These are phyloP conservation scores for Luperina testacea DNA, from an alignment of 2,888 invertebrate species.

Conservation along the genomic window DNA sequence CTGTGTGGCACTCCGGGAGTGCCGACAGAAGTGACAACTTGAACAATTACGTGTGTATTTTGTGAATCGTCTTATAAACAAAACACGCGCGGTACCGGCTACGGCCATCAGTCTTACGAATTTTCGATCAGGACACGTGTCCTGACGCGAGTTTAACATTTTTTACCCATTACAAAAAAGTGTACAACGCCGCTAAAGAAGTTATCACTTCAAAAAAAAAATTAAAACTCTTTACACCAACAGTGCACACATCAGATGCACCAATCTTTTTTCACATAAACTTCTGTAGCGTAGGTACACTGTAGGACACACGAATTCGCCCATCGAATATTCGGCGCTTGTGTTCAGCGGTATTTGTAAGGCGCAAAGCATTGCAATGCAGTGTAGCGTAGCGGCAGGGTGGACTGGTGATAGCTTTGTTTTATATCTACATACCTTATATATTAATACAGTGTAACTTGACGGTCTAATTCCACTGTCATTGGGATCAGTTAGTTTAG, in stretches of 20 bases:
- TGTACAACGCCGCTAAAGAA: no score
- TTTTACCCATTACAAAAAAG: no score
- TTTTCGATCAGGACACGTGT: no score
- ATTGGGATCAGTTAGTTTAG: not conserved
- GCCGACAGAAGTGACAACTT: no score
- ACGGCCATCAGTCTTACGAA: no score
- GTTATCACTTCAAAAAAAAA: no score
- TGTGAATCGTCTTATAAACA: no score
- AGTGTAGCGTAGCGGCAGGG: constrained; percentile 1
- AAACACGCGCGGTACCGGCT: no score
- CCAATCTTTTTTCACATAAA: constrained; percentile 22
- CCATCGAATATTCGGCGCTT: constrained; percentile 35
- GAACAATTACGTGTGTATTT: no score
- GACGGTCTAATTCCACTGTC: not conserved
- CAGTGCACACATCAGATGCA: not conserved
- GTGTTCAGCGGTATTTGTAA: constrained; percentile 32
- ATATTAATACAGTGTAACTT: constrained; percentile 20
- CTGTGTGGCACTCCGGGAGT: no score
- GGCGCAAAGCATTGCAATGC: constrained; percentile 22
- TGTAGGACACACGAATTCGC: constrained; percentile 5
- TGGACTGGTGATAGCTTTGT: constrained; percentile 15
- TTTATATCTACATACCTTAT: constrained; percentile 7
- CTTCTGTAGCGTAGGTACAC: constrained; percentile 4
- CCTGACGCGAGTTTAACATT: no score
- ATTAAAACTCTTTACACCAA: constrained; percentile 1